Conservation (phyloP, 2,797 vertebrate species). For the Gobionotothen gibberifrons region DNA sequence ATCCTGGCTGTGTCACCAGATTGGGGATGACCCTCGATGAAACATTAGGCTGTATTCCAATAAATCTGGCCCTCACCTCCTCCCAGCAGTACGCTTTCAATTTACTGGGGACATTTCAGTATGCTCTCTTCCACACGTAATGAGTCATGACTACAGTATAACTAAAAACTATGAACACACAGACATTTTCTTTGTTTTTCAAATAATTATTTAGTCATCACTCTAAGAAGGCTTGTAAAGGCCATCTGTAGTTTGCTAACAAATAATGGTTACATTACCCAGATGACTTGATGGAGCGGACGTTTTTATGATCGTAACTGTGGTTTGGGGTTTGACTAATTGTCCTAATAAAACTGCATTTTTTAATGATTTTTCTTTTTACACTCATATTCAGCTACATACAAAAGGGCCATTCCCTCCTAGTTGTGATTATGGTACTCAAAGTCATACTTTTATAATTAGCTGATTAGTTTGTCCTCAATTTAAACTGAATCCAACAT, state of each 20-base stretch:
- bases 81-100: background rate
- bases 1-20: background rate
- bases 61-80: background rate
- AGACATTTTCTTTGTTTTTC: background rate
- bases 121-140: background rate
- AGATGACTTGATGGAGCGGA: background rate
- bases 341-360: background rate
- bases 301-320: background rate
- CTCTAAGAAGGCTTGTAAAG: background rate
- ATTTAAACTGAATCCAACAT: background rate
- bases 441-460: background rate
- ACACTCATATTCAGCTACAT: background rate
- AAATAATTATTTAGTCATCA: background rate
- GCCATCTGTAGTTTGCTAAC: background rate
- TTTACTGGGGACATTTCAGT: background rate
- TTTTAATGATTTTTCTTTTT: background rate
- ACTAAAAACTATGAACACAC: background rate
- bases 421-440: background rate
- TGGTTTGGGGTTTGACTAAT: conserved; percentile 8
- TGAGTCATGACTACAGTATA: background rate
- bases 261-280: background rate
- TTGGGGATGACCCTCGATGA: background rate
- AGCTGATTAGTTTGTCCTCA: background rate
- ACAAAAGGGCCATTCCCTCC: background rate
- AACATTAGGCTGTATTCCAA: background rate